phyloP scores from a whole-genome alignment of 1,140 invertebrate genomes.

The Cyrtorhinus lividipennis region DNA sequence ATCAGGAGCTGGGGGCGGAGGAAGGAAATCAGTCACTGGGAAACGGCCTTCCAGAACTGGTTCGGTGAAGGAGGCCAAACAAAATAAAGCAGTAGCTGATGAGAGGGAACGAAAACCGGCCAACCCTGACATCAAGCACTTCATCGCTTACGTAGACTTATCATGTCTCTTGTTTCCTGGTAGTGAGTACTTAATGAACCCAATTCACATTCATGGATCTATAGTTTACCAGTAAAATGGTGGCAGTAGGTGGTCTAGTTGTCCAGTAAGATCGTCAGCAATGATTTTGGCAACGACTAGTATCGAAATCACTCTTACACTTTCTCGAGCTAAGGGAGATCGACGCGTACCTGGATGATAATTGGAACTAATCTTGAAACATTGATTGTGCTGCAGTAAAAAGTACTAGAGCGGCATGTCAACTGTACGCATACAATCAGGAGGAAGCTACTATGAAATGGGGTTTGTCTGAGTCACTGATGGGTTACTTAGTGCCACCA shows the following conservation, averaged over 20 bases:
- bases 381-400: no score
- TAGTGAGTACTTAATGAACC: constrained; percentile 11
- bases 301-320: no score
- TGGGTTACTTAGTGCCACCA: neutral
- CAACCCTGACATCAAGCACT: neutral
- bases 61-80: neutral
- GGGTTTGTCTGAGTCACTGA: neutral
- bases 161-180: constrained; percentile 19
- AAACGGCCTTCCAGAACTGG: neutral
- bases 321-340: no score
- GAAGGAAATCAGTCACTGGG: neutral
- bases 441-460: neutral
- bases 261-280: no score
- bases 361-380: no score
- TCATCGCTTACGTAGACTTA: constrained; percentile 14
- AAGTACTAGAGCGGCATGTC: neutral
- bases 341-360: no score
- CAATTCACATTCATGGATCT: no score
- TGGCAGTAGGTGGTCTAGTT: no score
- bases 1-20: neutral
- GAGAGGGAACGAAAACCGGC: neutral
- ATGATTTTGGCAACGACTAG: no score
- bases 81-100: no score
- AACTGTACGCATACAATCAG: neutral
- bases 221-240: no score